phyloP scores from a whole-genome alignment of 2,888 invertebrate genomes.

The Beris morrisii region DNA sequence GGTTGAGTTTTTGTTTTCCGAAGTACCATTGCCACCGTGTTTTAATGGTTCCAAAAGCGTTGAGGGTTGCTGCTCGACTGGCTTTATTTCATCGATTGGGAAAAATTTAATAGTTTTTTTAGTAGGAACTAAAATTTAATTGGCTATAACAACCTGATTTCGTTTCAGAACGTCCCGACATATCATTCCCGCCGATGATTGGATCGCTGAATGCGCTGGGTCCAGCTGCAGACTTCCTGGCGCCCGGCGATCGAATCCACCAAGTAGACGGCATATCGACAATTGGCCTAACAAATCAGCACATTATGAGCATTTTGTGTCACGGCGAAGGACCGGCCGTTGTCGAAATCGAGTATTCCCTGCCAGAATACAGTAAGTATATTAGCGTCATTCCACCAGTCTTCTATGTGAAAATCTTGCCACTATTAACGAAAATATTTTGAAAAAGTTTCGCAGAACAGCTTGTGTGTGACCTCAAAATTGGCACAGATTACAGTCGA shows the following conservation, averaged over 20 bases:
- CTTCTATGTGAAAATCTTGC: neutral
- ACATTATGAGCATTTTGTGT: constrained; percentile 71
- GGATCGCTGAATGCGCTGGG: constrained; percentile 54
- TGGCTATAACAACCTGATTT: neutral
- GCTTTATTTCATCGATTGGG: too few relatives aligned
- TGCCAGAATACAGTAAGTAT: constrained; percentile 76
- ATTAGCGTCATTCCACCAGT: neutral
- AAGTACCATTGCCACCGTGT: too few relatives aligned
- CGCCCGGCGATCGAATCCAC: constrained; percentile 77
- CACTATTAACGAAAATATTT: too few relatives aligned
- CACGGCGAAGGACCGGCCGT: constrained; percentile 73
- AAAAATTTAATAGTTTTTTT: too few relatives aligned
- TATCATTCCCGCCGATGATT: constrained; percentile 57
- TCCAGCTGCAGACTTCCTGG: constrained; percentile 69
- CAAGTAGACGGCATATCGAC: constrained; percentile 82
- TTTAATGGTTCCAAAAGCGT: too few relatives aligned
- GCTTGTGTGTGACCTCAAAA: constrained; percentile 74
- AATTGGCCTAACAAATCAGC: constrained; percentile 72
- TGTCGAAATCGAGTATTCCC: constrained; percentile 81
- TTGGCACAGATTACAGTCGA: constrained; percentile 79
- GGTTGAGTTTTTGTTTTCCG: too few relatives aligned
- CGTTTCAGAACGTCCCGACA: constrained; percentile 52
- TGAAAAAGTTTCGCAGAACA: constrained; percentile 65
- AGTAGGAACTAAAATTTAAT: too few relatives aligned
- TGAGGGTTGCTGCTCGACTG: too few relatives aligned